These are phyloP conservation scores for Eptesicus fuscus DNA, from an alignment of 2,113 vertebrate species.

Conservation along the genomic window DNA sequence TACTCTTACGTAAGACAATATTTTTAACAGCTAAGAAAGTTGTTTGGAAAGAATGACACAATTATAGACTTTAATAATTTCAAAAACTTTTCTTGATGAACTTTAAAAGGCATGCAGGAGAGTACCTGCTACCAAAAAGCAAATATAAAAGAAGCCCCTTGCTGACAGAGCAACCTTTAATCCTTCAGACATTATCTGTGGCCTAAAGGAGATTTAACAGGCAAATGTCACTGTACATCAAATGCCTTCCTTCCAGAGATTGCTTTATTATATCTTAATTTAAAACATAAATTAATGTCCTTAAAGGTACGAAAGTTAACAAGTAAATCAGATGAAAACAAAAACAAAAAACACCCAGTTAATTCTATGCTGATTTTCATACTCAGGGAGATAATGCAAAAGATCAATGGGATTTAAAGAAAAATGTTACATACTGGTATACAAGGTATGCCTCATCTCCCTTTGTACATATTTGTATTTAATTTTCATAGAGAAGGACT, in stretches of 20 bases:
- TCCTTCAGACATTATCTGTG: slow-evolving; percentile 2
- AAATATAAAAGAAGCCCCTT: slow-evolving; percentile 16
- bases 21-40: slow-evolving; percentile 25
- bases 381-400: slow-evolving; percentile 27
- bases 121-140: not conserved
- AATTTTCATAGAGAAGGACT: slow-evolving; percentile 67
- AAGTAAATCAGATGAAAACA: not conserved
- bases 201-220: slow-evolving; percentile 28
- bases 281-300: slow-evolving; percentile 11
- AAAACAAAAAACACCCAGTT: not conserved
- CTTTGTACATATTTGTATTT: slow-evolving; percentile 75
- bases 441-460: not conserved
- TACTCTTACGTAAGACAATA: not conserved
- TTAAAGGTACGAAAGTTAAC: slow-evolving; percentile 9
- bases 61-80: slow-evolving; percentile 43
- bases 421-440: slow-evolving; percentile 47
- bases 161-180: slow-evolving; percentile 45
- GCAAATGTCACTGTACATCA: slow-evolving; percentile 18
- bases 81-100: slow-evolving; percentile 9
- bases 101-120: slow-evolving; percentile 15
- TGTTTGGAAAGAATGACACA: not conserved
- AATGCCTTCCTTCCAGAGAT: not conserved
- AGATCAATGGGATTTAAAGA: slow-evolving; percentile 52
- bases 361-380: slow-evolving; percentile 21
- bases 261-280: slow-evolving; percentile 17